phyloP scores from a whole-genome alignment of 2,113 vertebrate species.

The Anas platyrhynchos region DNA sequence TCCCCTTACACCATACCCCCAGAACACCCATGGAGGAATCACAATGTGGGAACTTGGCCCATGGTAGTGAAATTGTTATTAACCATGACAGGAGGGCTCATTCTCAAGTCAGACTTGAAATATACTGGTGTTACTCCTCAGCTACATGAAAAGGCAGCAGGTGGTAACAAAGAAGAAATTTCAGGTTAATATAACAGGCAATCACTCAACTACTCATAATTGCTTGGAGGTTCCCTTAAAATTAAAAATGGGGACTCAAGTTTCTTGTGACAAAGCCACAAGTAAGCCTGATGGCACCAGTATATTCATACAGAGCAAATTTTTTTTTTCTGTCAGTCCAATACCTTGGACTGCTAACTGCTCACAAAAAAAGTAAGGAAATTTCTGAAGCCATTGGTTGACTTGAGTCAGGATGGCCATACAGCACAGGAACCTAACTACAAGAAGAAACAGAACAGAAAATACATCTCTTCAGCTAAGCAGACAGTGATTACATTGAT shows the following conservation, averaged over 20 bases:
- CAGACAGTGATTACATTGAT: conserved; percentile 23
- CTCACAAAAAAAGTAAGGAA: background rate
- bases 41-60: background rate
- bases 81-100: background rate
- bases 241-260: background rate
- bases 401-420: background rate
- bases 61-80: background rate
- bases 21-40: background rate
- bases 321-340: background rate
- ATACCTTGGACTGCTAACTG: background rate
- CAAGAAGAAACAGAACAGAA: background rate
- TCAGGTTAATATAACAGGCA: background rate
- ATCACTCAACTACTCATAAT: background rate
- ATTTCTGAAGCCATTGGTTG: background rate
- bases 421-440: background rate
- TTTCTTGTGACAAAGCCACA: background rate
- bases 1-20: background rate
- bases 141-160: background rate
- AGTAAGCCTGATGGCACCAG: background rate
- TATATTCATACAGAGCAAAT: background rate
- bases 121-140: background rate
- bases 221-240: background rate
- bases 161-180: background rate
- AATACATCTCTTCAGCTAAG: background rate
- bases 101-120: background rate